These are phyloP conservation scores for Harmothoe impar DNA, from an alignment of 2,888 invertebrate species.

Conservation along the genomic window DNA sequence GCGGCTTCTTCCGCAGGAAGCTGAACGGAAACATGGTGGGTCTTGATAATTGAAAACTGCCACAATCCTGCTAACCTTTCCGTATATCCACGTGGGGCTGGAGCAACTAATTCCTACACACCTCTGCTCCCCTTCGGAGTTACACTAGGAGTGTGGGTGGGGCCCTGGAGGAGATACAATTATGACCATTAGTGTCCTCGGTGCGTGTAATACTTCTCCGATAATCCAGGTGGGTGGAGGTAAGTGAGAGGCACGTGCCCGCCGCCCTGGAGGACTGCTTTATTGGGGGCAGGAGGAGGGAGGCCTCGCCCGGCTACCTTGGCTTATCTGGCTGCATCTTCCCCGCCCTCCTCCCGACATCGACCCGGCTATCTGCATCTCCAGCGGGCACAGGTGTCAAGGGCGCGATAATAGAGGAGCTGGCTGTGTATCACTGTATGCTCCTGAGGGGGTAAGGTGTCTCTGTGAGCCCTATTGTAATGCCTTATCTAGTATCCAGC, in stretches of 20 bases:
- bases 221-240: background rate
- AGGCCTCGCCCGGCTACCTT: background rate
- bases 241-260: constrained; percentile 30
- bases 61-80: background rate
- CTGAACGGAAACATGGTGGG: constrained; percentile 44
- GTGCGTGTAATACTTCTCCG: background rate
- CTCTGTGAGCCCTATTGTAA: background rate
- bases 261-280: background rate
- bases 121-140: too few relatives aligned
- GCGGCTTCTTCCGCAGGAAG: constrained; percentile 51
- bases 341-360: constrained; percentile 29
- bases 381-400: constrained; percentile 35
- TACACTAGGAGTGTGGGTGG: too few relatives aligned
- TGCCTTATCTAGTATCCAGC: background rate
- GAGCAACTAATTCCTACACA: background rate
- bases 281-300: constrained; percentile 15
- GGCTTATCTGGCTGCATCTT: constrained; percentile 15
- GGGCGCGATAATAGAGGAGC: background rate
- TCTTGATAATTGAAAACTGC: background rate
- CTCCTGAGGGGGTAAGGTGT: background rate
- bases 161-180: background rate
- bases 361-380: background rate
- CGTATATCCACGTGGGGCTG: background rate
- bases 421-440: background rate
- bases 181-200: background rate